phyloP scores from a whole-genome alignment of 2,797 vertebrate genomes.

The Scleropages formosus region DNA sequence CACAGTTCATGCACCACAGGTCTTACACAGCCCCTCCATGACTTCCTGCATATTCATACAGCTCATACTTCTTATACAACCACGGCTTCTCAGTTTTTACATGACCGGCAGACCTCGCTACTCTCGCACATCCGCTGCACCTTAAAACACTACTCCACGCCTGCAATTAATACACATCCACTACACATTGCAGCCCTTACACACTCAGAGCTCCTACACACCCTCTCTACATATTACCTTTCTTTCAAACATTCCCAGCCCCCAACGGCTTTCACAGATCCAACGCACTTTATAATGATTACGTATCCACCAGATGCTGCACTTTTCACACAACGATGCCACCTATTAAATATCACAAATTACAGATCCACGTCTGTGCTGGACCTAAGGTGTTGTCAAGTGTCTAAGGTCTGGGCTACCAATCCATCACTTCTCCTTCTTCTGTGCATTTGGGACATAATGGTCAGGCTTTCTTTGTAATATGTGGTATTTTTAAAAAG shows the following conservation, averaged over 20 bases:
- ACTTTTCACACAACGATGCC: conserved; percentile 41
- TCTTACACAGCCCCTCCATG: no score
- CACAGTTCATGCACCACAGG: no score
- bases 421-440: no score
- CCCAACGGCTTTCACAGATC: not conserved
- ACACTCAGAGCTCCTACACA: conserved; percentile 4
- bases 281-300: not conserved
- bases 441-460: no score
- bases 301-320: conserved; percentile 43
- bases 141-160: no score
- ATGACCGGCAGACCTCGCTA: no score
- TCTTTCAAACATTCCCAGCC: not conserved
- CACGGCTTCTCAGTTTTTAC: no score
- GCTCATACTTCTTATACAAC: no score
- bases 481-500: not conserved
- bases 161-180: not conserved
- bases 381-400: not conserved
- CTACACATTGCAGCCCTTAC: not conserved
- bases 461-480: conserved; percentile 30
- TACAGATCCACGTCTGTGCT: no score
- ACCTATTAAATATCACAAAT: no score
- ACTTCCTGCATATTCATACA: no score
- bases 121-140: no score
- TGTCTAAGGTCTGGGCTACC: not conserved
- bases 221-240: not conserved